Evolutionary conservation across 2,888 invertebrate genomes (phyloP).

Genomic region (Lydus trimaculatus): DNA sequence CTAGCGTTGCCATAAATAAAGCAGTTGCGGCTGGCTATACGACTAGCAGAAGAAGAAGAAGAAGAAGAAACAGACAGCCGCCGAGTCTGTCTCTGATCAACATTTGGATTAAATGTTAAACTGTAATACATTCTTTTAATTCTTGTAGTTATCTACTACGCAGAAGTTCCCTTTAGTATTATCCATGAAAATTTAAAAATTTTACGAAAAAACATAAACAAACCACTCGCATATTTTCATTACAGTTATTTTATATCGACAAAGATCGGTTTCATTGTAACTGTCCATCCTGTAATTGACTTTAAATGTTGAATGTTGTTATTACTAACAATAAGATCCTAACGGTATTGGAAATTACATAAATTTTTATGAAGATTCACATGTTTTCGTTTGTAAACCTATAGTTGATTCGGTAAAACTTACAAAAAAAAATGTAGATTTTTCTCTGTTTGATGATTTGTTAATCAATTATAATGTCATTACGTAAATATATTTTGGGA

Average conservation of each 20-base stretch:
- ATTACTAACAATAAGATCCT: constrained; percentile 16
- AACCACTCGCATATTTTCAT: background rate
- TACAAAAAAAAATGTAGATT: too few species aligned
- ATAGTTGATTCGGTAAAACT: too few species aligned
- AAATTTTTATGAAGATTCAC: background rate
- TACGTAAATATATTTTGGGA: too few species aligned
- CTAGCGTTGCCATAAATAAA: constrained; percentile 50
- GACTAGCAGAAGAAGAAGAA: constrained; percentile 21
- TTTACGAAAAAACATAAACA: background rate
- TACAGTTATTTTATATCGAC: background rate
- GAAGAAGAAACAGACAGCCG: constrained; percentile 38
- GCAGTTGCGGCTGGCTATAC: constrained; percentile 36
- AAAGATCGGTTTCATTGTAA: constrained; percentile 19
- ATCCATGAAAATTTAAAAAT: background rate
- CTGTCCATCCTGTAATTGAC: constrained; percentile 25
- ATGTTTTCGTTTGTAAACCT: too few species aligned
- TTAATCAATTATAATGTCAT: too few species aligned
- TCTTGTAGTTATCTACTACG: constrained; percentile 43
- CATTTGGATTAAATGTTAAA: constrained; percentile 57
- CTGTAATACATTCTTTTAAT: constrained; percentile 56
- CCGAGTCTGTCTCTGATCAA: constrained; percentile 47
- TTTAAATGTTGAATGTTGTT: constrained; percentile 24
- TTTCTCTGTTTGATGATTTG: too few species aligned
- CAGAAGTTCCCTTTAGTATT: background rate
- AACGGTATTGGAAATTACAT: constrained; percentile 15